Conservation (phyloP, 2,113 vertebrate genomes). For the Phrynosoma blainvillii region DNA sequence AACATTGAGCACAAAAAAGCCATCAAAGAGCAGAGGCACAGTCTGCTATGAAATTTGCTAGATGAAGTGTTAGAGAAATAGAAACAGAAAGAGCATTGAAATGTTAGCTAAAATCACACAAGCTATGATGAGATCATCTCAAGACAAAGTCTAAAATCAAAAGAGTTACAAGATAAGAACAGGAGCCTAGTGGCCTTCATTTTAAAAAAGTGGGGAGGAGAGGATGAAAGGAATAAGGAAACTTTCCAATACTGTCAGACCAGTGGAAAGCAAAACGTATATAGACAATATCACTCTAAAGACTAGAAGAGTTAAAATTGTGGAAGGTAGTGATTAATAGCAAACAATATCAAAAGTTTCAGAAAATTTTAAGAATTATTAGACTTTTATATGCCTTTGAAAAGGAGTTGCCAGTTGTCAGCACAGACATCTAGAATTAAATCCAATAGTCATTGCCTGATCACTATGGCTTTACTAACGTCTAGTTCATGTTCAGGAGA, state of each 20-base stretch:
- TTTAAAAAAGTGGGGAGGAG: neutral
- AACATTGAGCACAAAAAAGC: neutral
- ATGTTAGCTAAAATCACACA: conserved; percentile 2
- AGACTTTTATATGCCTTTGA: too few species aligned
- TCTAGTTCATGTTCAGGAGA: too few species aligned
- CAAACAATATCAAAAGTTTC: too few species aligned
- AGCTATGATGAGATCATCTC: neutral
- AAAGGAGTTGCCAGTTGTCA: too few species aligned
- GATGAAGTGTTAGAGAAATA: neutral
- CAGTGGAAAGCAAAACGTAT: neutral
- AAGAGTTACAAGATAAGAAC: neutral
- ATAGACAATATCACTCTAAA: neutral
- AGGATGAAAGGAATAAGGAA: neutral
- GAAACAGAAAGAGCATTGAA: neutral
- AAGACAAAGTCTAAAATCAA: conserved; percentile 1
- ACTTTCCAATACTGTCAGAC: neutral
- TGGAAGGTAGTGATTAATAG: too few species aligned
- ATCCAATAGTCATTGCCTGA: too few species aligned
- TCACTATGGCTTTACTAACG: too few species aligned
- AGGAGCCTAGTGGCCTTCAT: neutral
- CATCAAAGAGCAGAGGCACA: neutral
- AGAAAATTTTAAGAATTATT: too few species aligned
- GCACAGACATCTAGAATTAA: too few species aligned
- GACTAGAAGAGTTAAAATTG: neutral
- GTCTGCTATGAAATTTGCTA: neutral